Evolutionary conservation across 2,888 invertebrate species (phyloP).

Genomic region (Lasioglossum zephyrum): DNA sequence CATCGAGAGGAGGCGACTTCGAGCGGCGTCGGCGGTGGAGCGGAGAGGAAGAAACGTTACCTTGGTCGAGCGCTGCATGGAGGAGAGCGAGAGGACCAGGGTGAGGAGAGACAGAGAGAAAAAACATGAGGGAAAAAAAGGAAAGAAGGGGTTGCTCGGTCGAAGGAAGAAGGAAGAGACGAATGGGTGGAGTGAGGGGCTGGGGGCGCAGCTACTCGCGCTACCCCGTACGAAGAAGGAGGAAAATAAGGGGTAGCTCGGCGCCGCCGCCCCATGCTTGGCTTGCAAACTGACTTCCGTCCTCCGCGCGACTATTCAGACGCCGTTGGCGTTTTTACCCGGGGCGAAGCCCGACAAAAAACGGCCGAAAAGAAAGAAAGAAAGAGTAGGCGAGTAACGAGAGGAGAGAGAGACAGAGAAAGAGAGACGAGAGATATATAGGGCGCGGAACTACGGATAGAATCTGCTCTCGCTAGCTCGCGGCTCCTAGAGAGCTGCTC

Average conservation of each 20-base stretch:
- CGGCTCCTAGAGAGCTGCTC: constrained; percentile 41
- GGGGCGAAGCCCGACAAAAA: constrained; percentile 68
- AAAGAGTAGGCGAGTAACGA: constrained; percentile 51
- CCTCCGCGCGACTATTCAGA: constrained; percentile 83
- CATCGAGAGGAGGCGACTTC: constrained; percentile 65
- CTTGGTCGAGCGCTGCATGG: constrained; percentile 7
- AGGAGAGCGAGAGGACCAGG: background rate
- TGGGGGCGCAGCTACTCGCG: constrained; percentile 67
- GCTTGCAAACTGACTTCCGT: constrained; percentile 84
- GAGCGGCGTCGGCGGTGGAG: constrained; percentile 22
- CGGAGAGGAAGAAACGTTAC: constrained; percentile 58
- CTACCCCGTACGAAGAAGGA: constrained; percentile 70
- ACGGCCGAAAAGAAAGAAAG: constrained; percentile 48
- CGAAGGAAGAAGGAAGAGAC: constrained; percentile 60
- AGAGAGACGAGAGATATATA: constrained; percentile 58
- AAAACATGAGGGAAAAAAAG: constrained; percentile 32
- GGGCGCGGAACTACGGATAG: constrained; percentile 52
- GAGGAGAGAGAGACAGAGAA: background rate
- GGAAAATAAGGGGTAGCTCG: constrained; percentile 82
- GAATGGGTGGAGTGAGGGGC: constrained; percentile 29
- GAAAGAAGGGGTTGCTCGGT: constrained; percentile 50
- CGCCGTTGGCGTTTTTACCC: constrained; percentile 78
- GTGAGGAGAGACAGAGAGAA: background rate
- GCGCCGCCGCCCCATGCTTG: constrained; percentile 83
- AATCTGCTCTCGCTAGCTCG: constrained; percentile 41